Percentiles rank a stretch among this genome's conserved stretches.
phyloP scores from a whole-genome alignment of 2,113 vertebrate genomes.

The Mesocricetus auratus region DNA sequence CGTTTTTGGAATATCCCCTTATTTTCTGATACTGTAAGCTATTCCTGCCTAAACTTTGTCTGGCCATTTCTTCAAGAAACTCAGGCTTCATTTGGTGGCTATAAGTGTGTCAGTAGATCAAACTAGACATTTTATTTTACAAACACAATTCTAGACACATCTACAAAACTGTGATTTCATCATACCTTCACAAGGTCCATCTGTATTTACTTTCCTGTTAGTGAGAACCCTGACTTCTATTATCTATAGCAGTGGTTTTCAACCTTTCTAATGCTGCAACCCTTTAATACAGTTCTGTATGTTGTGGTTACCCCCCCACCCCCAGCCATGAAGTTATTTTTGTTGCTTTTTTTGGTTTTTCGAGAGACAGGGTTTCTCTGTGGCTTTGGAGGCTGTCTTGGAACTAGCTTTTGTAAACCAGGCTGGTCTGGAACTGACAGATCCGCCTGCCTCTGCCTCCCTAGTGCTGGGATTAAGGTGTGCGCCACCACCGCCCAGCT shows the following conservation, averaged over 20 bases:
- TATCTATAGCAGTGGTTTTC: neutral
- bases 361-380: too few species aligned
- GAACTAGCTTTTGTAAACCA: too few species aligned
- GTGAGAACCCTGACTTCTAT: neutral
- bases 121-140: neutral
- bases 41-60: neutral
- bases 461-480: too few species aligned
- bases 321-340: neutral
- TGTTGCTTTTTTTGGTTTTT: too few species aligned
- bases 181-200: neutral
- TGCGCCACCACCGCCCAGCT: too few species aligned
- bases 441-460: too few species aligned
- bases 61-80: constrained; percentile 3
- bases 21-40: neutral
- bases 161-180: neutral
- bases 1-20: neutral
- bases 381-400: too few species aligned
- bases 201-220: constrained; percentile 25
- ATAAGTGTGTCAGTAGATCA: neutral
- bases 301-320: neutral
- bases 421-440: too few species aligned
- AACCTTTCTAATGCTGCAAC: neutral
- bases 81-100: constrained; percentile 4
- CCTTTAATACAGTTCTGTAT: neutral
- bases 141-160: neutral